Evolutionary conservation across 2,113 vertebrate species (phyloP).

Genomic region (Pteruthius melanotis): DNA sequence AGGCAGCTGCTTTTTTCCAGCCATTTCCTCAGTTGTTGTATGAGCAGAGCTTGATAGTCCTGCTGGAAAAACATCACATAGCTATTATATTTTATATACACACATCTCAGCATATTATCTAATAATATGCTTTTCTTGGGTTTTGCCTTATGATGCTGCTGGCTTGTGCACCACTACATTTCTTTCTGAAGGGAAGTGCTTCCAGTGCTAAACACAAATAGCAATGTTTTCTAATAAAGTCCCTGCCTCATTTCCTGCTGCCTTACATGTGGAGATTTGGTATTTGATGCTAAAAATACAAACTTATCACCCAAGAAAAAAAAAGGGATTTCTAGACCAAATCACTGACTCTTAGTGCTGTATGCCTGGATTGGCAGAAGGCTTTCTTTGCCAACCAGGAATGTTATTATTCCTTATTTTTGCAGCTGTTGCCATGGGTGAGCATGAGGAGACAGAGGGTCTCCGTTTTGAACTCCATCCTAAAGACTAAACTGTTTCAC

Average conservation of each 20-base stretch:
- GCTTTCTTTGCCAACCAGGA: background rate
- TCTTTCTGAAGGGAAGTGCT: background rate
- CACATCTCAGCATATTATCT: background rate
- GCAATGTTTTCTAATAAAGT: background rate
- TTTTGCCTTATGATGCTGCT: background rate
- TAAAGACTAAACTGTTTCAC: background rate
- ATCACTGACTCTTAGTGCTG: background rate
- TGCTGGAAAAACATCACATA: background rate
- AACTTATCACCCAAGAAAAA: background rate
- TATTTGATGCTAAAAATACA: background rate
- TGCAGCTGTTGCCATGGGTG: background rate
- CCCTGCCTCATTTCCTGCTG: background rate
- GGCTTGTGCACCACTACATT: background rate
- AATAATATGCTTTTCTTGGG: background rate
- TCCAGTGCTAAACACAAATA: background rate
- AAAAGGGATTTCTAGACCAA: background rate
- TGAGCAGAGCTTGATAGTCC: background rate
- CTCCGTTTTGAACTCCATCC: background rate
- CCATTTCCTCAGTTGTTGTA: background rate
- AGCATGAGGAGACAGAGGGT: background rate
- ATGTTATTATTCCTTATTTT: background rate
- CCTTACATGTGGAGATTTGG: background rate
- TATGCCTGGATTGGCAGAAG: background rate
- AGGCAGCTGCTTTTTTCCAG: background rate
- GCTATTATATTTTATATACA: background rate